phyloP scores from a whole-genome alignment of 2,888 invertebrate genomes.

The Lasioglossum pauxillum region DNA sequence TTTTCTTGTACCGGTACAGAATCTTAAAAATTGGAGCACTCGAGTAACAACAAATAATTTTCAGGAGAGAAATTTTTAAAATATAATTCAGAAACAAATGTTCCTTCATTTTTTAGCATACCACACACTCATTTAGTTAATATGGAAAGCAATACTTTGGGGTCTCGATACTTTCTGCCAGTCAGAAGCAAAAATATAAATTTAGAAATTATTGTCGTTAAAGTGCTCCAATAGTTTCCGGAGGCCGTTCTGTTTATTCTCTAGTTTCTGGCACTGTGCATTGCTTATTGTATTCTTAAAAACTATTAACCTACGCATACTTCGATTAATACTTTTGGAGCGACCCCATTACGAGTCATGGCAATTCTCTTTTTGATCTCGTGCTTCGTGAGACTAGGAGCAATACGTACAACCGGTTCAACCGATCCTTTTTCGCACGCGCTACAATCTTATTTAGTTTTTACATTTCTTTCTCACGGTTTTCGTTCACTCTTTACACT shows the following conservation, averaged over 20 bases:
- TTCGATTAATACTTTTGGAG: conserved; percentile 61
- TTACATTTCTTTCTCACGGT: conserved; percentile 13
- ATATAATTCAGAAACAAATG: not conserved
- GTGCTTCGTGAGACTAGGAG: conserved; percentile 60
- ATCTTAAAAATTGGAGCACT: conserved; percentile 17
- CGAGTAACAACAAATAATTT: conserved; percentile 31
- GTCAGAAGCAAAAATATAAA: not conserved
- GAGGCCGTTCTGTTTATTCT: conserved; percentile 14
- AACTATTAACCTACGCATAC: conserved; percentile 41
- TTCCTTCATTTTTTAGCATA: not conserved
- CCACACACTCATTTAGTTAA: not conserved
- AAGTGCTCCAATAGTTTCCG: conserved; percentile 7
- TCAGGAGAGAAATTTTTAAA: not conserved
- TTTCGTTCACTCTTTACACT: not conserved
- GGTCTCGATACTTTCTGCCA: not conserved
- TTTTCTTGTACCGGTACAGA: conserved; percentile 45
- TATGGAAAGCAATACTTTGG: conserved; percentile 9
- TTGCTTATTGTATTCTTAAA: conserved; percentile 25
- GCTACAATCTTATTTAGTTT: conserved; percentile 13
- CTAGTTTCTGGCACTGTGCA: conserved; percentile 44
- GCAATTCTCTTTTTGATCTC: conserved; percentile 46
- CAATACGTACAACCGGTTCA: conserved; percentile 29
- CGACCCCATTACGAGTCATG: conserved; percentile 47
- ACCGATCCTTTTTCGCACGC: conserved; percentile 8
- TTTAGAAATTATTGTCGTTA: conserved; percentile 17